Percentiles rank a stretch among this genome's conserved stretches.
Evolutionary conservation across 2,113 vertebrate genomes (phyloP).

Genomic region (Etia nguti): DNA sequence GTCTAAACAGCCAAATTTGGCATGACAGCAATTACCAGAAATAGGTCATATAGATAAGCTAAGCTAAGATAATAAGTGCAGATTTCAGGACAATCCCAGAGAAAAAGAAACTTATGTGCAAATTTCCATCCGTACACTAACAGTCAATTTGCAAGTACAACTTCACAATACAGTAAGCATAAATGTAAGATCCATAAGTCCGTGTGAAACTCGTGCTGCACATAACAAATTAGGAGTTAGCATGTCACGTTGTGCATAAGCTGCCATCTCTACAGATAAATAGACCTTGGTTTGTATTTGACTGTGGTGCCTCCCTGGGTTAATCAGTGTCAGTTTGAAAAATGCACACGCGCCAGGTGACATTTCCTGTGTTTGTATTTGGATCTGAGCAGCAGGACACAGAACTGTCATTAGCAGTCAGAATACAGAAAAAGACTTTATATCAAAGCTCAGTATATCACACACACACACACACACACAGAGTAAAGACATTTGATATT

Average conservation of each 20-base stretch:
- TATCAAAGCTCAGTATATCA: neutral
- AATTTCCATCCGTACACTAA: neutral
- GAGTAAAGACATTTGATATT: no score
- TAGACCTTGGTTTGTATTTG: neutral
- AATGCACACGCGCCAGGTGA: neutral
- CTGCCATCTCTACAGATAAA: conserved; percentile 10
- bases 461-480: no score
- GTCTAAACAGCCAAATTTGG: neutral
- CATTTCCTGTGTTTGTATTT: conserved; percentile 12
- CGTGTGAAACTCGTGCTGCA: neutral
- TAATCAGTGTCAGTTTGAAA: conserved; percentile 6
- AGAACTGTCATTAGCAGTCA: neutral
- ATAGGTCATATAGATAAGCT: neutral
- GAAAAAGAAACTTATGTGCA: neutral
- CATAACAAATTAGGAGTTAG: neutral
- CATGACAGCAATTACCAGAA: neutral
- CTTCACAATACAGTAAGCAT: neutral
- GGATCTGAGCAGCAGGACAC: neutral
- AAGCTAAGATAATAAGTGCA: neutral
- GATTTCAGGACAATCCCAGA: neutral
- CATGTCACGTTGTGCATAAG: neutral
- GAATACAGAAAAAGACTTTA: neutral
- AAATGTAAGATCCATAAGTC: neutral
- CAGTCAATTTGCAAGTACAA: neutral
- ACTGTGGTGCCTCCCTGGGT: neutral